Evolutionary conservation across 1,140 invertebrate genomes (phyloP).

Genomic region (Metaphire vulgaris): DNA sequence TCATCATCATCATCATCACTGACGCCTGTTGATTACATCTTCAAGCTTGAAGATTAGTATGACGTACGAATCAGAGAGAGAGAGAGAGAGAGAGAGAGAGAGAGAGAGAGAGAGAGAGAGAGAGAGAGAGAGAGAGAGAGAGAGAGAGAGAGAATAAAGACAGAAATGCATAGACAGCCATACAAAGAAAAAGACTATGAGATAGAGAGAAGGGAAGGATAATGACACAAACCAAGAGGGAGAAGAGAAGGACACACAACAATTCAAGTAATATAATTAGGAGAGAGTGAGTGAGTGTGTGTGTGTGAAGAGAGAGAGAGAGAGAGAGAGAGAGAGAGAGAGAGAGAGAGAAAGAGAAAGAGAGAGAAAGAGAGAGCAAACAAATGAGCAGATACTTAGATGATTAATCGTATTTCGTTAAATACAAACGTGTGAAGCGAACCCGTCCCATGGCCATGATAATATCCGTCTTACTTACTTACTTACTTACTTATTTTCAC

Average conservation of each 20-base stretch:
- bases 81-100: neutral
- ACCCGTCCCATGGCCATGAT: too few species aligned
- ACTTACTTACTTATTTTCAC: too few species aligned
- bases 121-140: neutral
- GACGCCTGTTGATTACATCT: too few species aligned
- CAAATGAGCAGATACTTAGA: neutral
- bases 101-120: neutral
- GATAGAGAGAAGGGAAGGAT: neutral
- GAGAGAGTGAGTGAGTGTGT: too few species aligned
- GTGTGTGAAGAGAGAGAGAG: neutral
- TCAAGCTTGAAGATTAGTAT: too few species aligned
- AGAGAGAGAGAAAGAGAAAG: neutral
- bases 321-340: neutral
- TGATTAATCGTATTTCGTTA: too few species aligned
- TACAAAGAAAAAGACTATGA: neutral
- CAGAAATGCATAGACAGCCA: neutral
- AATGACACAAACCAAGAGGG: neutral
- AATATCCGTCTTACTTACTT: too few species aligned
- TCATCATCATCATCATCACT: too few species aligned
- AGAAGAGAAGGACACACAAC: neutral
- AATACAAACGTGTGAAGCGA: too few species aligned
- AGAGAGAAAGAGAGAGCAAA: neutral
- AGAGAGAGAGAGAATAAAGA: neutral
- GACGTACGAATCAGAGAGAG: neutral
- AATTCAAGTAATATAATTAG: too few species aligned